Percentiles rank a stretch among this genome's conserved stretches.
phyloP scores from a whole-genome alignment of 1,140 invertebrate species.

The Drosophila parvula region DNA sequence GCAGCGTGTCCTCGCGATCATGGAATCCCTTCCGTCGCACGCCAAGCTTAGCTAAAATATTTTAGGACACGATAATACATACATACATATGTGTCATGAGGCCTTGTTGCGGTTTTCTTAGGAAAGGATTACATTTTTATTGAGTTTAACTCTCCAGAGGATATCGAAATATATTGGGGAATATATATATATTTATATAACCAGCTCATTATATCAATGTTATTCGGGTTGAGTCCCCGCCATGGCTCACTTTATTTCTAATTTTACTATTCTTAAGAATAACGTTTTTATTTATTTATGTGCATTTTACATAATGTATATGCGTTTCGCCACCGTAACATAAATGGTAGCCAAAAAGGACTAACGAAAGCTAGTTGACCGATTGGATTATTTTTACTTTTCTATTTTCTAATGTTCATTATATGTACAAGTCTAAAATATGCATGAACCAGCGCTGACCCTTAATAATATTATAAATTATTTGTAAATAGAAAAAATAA shows the following conservation, averaged over 20 bases:
- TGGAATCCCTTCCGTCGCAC: conserved; percentile 83
- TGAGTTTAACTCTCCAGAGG: conserved; percentile 9
- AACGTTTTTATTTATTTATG: conserved; percentile 6
- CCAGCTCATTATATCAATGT: not conserved
- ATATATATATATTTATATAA: not conserved
- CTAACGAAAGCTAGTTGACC: not conserved
- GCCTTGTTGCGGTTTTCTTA: not conserved
- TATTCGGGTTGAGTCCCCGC: conserved; percentile 4
- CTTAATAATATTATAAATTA: conserved; percentile 16
- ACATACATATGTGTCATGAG: conserved; percentile 1
- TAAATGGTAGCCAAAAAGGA: conserved; percentile 1
- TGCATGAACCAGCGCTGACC: conserved; percentile 9
- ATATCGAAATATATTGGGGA: not conserved
- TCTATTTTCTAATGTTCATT: conserved; percentile 3
- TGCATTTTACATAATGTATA: conserved; percentile 3
- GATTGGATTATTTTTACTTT: not conserved
- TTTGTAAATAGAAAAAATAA: conserved; percentile 16
- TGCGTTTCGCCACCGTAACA: conserved; percentile 11
- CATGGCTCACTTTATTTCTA: conserved; percentile 11
- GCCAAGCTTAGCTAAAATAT: conserved; percentile 82
- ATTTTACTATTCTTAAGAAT: conserved; percentile 2
- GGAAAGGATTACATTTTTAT: not conserved
- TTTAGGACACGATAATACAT: conserved; percentile 40
- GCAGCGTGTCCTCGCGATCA: conserved; percentile 75
- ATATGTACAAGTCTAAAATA: not conserved